Evolutionary conservation across 2,888 invertebrate species (phyloP).

Genomic region (Drosophila diplacantha): DNA sequence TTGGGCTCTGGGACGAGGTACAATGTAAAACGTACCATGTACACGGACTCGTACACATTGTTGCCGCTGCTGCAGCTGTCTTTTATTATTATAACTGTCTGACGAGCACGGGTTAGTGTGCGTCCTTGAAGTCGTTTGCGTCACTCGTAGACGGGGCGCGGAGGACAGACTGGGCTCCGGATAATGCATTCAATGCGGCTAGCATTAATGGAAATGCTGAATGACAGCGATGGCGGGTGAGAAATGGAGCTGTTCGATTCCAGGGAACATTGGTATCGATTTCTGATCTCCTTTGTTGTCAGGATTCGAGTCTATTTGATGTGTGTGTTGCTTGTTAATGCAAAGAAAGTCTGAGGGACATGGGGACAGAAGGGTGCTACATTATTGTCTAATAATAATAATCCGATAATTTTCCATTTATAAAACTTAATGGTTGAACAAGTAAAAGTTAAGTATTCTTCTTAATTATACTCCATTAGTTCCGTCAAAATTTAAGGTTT

Average conservation of each 20-base stretch:
- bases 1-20: slow-evolving; percentile 19
- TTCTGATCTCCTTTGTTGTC: slow-evolving; percentile 2
- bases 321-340: neutral
- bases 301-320: neutral
- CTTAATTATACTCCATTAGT: neutral
- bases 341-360: neutral
- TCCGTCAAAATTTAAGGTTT: no score
- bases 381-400: neutral
- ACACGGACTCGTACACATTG: slow-evolving; percentile 12
- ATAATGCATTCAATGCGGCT: slow-evolving; percentile 21
- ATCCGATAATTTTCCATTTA: no score
- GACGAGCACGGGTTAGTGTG: slow-evolving; percentile 51
- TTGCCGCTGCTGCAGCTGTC: slow-evolving; percentile 26
- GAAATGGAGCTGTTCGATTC: slow-evolving; percentile 6
- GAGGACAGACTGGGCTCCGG: slow-evolving; percentile 6
- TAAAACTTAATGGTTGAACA: no score
- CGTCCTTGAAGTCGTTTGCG: slow-evolving; percentile 73
- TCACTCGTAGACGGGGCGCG: slow-evolving; percentile 45
- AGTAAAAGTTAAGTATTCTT: no score
- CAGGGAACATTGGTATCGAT: neutral
- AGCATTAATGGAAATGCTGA: slow-evolving; percentile 18
- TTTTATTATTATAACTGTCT: slow-evolving; percentile 61
- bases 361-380: no score
- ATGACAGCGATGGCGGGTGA: slow-evolving; percentile 10
- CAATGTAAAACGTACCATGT: slow-evolving; percentile 11